Percentiles rank a stretch among this genome's conserved stretches.
phyloP scores from a whole-genome alignment of 2,888 invertebrate species.

The Heliconius charithonia region DNA sequence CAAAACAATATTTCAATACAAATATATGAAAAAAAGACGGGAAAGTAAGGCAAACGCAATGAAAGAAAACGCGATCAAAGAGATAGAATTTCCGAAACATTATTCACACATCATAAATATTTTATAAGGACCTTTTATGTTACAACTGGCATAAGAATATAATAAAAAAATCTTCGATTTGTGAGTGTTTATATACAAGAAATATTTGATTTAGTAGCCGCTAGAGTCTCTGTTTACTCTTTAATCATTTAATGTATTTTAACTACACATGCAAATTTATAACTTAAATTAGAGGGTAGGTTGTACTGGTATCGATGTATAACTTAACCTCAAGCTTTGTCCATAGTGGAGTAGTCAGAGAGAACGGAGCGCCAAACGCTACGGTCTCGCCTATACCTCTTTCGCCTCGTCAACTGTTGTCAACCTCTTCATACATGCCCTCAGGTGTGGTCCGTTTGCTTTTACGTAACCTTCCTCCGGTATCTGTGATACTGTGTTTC shows the following conservation, averaged over 20 bases:
- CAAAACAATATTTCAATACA: neutral
- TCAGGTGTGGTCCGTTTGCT: no score
- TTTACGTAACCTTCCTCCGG: no score
- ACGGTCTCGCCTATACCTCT: no score
- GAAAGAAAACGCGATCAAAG: slow-evolving; percentile 44
- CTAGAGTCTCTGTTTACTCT: neutral
- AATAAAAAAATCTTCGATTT: slow-evolving; percentile 29
- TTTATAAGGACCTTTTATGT: slow-evolving; percentile 55
- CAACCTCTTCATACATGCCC: no score
- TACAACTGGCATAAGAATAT: slow-evolving; percentile 23
- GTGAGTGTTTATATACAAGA: neutral
- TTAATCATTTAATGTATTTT: no score
- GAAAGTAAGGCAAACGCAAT: slow-evolving; percentile 18
- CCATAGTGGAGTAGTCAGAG: no score
- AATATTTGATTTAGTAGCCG: slow-evolving; percentile 12
- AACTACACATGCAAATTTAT: neutral
- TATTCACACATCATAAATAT: slow-evolving; percentile 57
- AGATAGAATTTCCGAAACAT: slow-evolving; percentile 39
- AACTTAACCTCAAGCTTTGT: no score
- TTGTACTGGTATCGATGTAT: neutral
- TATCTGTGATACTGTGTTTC: no score
- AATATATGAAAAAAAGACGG: neutral
- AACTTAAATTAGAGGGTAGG: neutral
- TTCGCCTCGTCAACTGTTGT: no score
- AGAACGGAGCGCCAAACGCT: no score